phyloP scores from a whole-genome alignment of 2,113 vertebrate genomes.

The Psittacula cyanocephala region DNA sequence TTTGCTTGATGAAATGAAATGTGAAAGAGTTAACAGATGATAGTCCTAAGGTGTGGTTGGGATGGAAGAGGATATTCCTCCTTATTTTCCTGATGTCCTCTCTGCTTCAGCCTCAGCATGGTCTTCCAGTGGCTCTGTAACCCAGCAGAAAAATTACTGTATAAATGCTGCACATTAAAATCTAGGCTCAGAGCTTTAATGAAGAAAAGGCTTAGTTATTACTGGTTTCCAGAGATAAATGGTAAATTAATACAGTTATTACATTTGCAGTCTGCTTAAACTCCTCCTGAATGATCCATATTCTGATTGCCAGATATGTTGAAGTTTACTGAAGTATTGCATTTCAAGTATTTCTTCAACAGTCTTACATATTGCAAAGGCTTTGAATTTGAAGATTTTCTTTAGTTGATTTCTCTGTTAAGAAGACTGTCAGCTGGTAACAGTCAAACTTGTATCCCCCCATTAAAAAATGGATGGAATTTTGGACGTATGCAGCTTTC shows the following conservation, averaged over 20 bases:
- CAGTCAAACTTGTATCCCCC: fast-evolving
- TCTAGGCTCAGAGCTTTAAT: not conserved
- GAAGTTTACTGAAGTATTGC: not conserved
- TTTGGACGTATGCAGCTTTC: not conserved
- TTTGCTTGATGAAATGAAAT: not conserved
- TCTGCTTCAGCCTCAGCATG: not conserved
- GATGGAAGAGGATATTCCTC: not conserved
- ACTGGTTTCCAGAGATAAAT: not conserved
- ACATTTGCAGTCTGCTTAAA: not conserved
- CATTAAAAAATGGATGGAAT: not conserved
- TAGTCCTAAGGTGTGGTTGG: not conserved
- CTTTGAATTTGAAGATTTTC: not conserved
- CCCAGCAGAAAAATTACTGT: not conserved
- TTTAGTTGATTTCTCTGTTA: not conserved
- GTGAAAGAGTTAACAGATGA: not conserved
- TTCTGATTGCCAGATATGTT: not conserved
- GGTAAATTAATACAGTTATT: not conserved
- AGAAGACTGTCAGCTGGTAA: fast-evolving
- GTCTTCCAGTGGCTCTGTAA: not conserved
- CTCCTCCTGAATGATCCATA: not conserved
- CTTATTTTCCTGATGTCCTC: not conserved
- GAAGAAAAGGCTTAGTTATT: not conserved
- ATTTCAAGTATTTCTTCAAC: not conserved
- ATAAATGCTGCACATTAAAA: not conserved
- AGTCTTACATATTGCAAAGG: not conserved